Conservation (phyloP, 2,797 vertebrate species). For the Falco concolor region DNA sequence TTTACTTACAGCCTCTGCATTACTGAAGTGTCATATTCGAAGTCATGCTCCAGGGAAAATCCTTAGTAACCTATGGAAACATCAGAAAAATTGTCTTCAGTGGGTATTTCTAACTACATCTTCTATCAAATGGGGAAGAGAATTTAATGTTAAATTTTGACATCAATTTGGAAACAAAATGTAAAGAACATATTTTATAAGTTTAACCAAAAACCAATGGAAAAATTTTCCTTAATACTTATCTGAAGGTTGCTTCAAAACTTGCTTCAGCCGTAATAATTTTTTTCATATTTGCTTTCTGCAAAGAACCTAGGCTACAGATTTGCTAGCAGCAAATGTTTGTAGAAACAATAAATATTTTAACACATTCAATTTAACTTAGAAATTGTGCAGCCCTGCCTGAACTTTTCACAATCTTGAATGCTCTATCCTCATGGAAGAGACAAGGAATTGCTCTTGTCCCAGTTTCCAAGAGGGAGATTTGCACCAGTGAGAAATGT, state of each 20-base stretch:
- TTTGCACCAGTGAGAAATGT: neutral
- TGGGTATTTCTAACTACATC: constrained; percentile 22
- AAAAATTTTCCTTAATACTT: neutral
- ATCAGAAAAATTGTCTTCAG: constrained; percentile 53
- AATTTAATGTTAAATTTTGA: neutral
- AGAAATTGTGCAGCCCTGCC: neutral
- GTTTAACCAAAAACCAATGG: neutral
- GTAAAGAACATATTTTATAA: neutral
- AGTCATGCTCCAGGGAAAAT: constrained; percentile 67
- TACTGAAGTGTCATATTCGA: constrained; percentile 76
- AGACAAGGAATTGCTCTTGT: neutral
- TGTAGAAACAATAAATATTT: neutral
- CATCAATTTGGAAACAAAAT: constrained; percentile 67
- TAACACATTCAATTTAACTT: neutral
- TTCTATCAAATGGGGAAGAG: neutral
- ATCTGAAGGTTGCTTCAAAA: neutral
- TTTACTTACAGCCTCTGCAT: constrained; percentile 76
- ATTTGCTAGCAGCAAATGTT: neutral
- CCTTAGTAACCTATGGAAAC: constrained; percentile 71
- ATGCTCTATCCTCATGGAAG: neutral
- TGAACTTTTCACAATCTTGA: neutral
- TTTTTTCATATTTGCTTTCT: neutral
- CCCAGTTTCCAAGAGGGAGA: neutral
- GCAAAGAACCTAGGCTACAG: neutral
- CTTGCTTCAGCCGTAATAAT: neutral